phyloP scores from a whole-genome alignment of 2,113 vertebrate genomes.

The Alethe castanea region DNA sequence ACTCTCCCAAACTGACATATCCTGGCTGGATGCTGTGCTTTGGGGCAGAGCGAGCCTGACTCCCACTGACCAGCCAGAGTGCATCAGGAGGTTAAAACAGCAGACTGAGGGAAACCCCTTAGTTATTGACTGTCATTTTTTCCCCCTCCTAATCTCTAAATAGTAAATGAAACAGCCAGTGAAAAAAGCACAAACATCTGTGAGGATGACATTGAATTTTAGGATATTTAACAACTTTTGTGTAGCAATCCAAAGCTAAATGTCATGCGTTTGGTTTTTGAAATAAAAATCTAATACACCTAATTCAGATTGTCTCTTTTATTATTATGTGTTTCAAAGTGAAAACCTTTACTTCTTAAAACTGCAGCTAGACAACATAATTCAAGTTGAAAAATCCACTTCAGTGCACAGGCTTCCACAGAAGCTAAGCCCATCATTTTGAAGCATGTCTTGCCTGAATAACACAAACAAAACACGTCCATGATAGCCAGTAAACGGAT shows the following conservation, averaged over 20 bases:
- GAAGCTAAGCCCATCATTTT: not conserved
- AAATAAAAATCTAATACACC: not conserved
- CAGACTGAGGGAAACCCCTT: not conserved
- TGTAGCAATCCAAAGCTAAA: not conserved
- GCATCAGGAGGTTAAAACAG: not conserved
- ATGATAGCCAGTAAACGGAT: not conserved
- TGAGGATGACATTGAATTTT: not conserved
- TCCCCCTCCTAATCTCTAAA: not conserved
- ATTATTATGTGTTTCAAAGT: not conserved
- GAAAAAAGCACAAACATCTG: not conserved
- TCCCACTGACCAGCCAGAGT: not conserved
- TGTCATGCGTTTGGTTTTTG: not conserved
- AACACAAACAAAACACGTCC: not conserved
- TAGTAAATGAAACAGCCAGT: not conserved
- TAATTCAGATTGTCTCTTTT: not conserved
- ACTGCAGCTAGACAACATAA: not conserved
- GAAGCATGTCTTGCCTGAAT: not conserved
- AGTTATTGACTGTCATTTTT: not conserved
- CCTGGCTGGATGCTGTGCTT: not conserved
- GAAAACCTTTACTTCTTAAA: not conserved
- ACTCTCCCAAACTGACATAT: not conserved
- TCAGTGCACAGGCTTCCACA: not conserved
- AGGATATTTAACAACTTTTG: not conserved
- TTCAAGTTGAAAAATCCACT: not conserved
- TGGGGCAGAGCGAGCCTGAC: fast-evolving